Evolutionary conservation across 2,797 vertebrate genomes (phyloP).

Genomic region (Lemur catta): DNA sequence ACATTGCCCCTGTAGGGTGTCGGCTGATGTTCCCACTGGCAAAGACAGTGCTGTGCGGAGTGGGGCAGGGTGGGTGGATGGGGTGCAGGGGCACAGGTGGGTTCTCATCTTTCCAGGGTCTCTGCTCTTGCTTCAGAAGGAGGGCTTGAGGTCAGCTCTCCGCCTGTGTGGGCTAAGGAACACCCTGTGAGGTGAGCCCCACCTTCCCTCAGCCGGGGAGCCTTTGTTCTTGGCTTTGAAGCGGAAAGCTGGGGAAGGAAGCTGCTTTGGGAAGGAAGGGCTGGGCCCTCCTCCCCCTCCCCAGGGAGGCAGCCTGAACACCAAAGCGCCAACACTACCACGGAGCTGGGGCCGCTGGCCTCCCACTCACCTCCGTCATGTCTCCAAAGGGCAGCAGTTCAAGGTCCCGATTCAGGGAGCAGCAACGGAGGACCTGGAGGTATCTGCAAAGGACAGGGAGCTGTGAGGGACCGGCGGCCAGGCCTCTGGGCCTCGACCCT

Average conservation of each 20-base stretch:
- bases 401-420: slow-evolving; percentile 26
- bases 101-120: background rate
- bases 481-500: background rate
- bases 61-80: fast-evolving
- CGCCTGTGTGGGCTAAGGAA: background rate
- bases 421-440: slow-evolving; percentile 33
- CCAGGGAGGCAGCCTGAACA: background rate
- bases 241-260: background rate
- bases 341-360: fast-evolving
- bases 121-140: background rate
- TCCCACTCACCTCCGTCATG: slow-evolving; percentile 42
- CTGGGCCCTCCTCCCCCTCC: background rate
- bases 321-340: no score
- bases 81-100: no score
- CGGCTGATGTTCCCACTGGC: background rate
- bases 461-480: background rate
- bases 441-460: background rate
- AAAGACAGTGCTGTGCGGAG: background rate
- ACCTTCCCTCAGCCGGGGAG: fast-evolving
- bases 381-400: slow-evolving; percentile 61
- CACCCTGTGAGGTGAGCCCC: background rate
- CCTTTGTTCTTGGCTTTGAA: background rate
- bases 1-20: background rate
- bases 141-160: background rate
- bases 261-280: background rate